Base-by-base conservation (phyloP, 1,140 invertebrate genomes). In the Zophobas atratus region DNA sequence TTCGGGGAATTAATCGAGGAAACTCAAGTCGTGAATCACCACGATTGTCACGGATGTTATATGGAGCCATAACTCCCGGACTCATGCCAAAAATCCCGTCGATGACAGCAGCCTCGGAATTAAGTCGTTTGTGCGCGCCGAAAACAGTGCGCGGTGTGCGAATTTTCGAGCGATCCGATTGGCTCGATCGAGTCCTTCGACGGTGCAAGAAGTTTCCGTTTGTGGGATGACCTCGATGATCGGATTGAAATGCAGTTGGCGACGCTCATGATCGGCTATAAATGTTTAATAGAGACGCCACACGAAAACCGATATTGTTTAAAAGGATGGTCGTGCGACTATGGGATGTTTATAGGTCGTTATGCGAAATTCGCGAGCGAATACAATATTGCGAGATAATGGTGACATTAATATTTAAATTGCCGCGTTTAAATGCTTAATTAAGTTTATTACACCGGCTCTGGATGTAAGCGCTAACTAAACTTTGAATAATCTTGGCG, bases 141-240 rank as follows among this genome's bases (percentile, higher is more conserved):
- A 8, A 3, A 46, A 46, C 6, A 4, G 43, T 46, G 43, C 43
- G 6, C 43, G 43, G 6, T 46, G n/a, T n/a, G 6, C 6, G n/a
- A 51, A 51, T n/a, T 51, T 20, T 51, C 49, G 49, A 4, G 6
- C n/a, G 36, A 41, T 38, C n/a, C 39, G 56, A 67, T 67, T 67
- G 60, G 60, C 38, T 67, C 60, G 43, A 67, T 46, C 57, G n/a
- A 63, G 60, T 67, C 60, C 60, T 67, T 67, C 60, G 43, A 38
- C 39, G 34, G 3, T 55, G 60, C 60, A 67, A 67, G 38, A 41
- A 67, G 43, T 67, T 67, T 67, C 60, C 60, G 60, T 67, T 67
- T 67, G 60, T 43, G n/a, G 60, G 33, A 43, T 39, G 60, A 67
- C 60, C 60, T 67, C 60, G 60, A 43, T 67, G 56, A 34, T 5